Percentiles rank a stretch among this genome's conserved stretches.
These are phyloP conservation scores for Sylvia atricapilla DNA, from an alignment of 2,113 vertebrate genomes.

Conservation along the genomic window DNA sequence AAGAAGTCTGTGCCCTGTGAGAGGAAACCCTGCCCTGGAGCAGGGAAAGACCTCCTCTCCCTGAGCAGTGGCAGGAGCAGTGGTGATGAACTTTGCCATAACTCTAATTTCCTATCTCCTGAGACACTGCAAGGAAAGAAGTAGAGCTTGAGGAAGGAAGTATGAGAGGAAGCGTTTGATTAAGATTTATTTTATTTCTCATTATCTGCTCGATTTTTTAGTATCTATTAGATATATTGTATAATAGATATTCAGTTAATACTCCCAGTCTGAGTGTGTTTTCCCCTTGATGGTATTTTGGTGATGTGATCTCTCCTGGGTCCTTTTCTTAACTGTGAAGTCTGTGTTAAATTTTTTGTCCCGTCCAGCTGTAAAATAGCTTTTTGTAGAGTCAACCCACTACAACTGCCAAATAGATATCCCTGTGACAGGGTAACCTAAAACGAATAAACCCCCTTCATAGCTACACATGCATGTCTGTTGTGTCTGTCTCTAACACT, in stretches of 20 bases:
- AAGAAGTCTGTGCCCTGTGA: neutral
- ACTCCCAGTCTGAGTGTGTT: rapidly evolving
- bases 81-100: neutral
- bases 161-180: neutral
- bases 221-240: too few species aligned
- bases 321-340: neutral
- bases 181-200: neutral
- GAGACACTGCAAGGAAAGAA: neutral
- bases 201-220: neutral
- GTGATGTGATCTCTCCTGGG: neutral
- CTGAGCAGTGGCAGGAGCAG: neutral
- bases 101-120: neutral
- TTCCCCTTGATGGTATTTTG: neutral
- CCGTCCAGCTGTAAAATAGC: neutral
- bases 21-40: neutral
- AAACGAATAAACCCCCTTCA: neutral
- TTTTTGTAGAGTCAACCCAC: neutral
- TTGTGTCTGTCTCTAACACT: rapidly evolving
- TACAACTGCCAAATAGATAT: neutral
- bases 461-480: rapidly evolving
- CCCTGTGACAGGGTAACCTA: neutral
- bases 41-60: neutral
- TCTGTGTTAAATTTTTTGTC: neutral
- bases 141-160: neutral
- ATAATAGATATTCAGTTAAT: neutral